phyloP scores from a whole-genome alignment of 2,888 invertebrate genomes.

The Drosophila nigricruria region DNA sequence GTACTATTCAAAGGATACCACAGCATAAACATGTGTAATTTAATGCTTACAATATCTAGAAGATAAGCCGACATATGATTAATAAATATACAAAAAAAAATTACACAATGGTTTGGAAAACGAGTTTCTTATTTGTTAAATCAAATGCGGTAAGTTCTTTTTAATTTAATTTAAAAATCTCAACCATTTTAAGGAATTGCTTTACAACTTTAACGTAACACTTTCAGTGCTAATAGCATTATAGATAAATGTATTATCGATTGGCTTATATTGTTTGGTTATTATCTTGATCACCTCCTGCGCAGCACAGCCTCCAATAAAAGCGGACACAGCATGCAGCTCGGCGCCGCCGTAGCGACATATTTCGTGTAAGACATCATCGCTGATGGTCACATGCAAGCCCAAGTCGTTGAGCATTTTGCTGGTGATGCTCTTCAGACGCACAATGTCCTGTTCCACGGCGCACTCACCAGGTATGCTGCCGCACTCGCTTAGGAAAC shows the following conservation, averaged over 20 bases:
- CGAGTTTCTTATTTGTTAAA: neutral
- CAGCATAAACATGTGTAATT: conserved; percentile 57
- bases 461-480: conserved; percentile 95
- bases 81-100: conserved; percentile 59
- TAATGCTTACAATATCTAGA: conserved; percentile 57
- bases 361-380: conserved; percentile 97
- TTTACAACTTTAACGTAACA: conserved; percentile 91
- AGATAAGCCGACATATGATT: conserved; percentile 50
- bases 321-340: conserved; percentile 96
- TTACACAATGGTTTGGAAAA: conserved; percentile 39
- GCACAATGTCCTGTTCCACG: conserved; percentile 95
- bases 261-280: conserved; percentile 97
- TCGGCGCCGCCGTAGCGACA: conserved; percentile 98
- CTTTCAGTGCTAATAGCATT: conserved; percentile 96
- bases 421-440: conserved; percentile 90
- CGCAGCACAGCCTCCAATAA: conserved; percentile 95
- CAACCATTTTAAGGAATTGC: conserved; percentile 27
- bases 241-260: conserved; percentile 97
- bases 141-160: conserved; percentile 10
- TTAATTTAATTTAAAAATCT: conserved; percentile 2
- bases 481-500: conserved; percentile 95
- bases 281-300: conserved; percentile 98
- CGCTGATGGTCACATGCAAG: conserved; percentile 91
- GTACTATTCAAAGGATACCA: conserved; percentile 44
- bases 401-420: conserved; percentile 95